phyloP scores from a whole-genome alignment of 2,797 vertebrate species.

The Macropus fuliginosus region DNA sequence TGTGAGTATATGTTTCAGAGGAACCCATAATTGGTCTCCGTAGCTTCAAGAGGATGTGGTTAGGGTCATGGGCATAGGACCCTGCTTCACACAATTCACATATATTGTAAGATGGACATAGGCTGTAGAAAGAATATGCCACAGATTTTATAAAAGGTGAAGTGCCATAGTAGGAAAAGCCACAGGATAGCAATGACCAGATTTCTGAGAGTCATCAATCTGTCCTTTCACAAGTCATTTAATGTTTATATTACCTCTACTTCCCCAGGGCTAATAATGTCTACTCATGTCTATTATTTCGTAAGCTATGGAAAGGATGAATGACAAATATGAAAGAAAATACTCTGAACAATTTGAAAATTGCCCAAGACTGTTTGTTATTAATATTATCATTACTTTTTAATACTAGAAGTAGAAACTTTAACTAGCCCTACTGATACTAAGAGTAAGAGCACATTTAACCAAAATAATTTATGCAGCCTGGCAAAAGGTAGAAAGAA shows the following conservation, averaged over 20 bases:
- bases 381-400: background rate
- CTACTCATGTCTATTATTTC: background rate
- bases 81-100: slow-evolving; percentile 93
- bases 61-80: slow-evolving; percentile 91
- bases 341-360: background rate
- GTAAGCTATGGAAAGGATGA: background rate
- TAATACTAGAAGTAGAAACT: background rate
- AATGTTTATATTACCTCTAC: background rate
- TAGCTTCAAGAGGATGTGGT: slow-evolving; percentile 93
- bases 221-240: background rate
- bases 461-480: background rate
- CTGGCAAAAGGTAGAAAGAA: background rate
- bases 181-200: background rate
- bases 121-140: slow-evolving; percentile 81
- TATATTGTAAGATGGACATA: slow-evolving; percentile 94
- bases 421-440: background rate
- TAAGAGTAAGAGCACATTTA: background rate
- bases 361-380: background rate
- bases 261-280: background rate
- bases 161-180: background rate
- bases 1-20: slow-evolving; percentile 74
- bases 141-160: background rate
- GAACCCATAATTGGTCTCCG: slow-evolving; percentile 86
- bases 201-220: background rate
- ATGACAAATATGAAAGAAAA: background rate